Percentiles rank a stretch among this genome's conserved stretches.
phyloP scores from a whole-genome alignment of 2,888 invertebrate genomes.

The Bugula neritina region DNA sequence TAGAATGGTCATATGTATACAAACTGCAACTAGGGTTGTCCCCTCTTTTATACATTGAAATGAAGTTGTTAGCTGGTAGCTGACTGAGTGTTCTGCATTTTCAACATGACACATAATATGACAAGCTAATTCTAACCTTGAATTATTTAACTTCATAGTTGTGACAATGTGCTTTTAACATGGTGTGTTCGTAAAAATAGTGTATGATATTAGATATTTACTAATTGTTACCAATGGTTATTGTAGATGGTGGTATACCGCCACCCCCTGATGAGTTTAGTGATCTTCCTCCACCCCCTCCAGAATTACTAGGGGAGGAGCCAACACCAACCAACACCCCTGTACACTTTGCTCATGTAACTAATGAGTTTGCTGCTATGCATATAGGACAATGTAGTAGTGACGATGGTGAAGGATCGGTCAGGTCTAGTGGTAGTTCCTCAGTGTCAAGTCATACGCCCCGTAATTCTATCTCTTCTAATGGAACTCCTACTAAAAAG shows the following conservation, averaged over 20 bases:
- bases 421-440: constrained; percentile 4
- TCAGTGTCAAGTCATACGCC: constrained; percentile 7
- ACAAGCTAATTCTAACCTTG: too few species aligned
- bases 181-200: too few species aligned
- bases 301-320: constrained; percentile 33
- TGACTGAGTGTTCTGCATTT: too few species aligned
- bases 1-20: too few species aligned
- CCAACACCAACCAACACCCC: constrained; percentile 22
- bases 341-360: constrained; percentile 20
- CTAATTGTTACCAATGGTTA: neutral
- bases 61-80: too few species aligned
- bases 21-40: too few species aligned
- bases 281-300: constrained; percentile 44
- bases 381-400: constrained; percentile 15
- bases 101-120: too few species aligned
- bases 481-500: constrained; percentile 14
- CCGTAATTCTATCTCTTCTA: neutral
- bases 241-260: neutral
- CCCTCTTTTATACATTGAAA: too few species aligned
- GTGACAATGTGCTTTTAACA: too few species aligned
- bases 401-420: constrained; percentile 17
- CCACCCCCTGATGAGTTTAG: constrained; percentile 61
- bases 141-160: too few species aligned
- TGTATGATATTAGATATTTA: too few species aligned
- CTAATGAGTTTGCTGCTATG: neutral